Evolutionary conservation across 2,797 vertebrate genomes (phyloP).

Genomic region (Gouania willdenowi): DNA sequence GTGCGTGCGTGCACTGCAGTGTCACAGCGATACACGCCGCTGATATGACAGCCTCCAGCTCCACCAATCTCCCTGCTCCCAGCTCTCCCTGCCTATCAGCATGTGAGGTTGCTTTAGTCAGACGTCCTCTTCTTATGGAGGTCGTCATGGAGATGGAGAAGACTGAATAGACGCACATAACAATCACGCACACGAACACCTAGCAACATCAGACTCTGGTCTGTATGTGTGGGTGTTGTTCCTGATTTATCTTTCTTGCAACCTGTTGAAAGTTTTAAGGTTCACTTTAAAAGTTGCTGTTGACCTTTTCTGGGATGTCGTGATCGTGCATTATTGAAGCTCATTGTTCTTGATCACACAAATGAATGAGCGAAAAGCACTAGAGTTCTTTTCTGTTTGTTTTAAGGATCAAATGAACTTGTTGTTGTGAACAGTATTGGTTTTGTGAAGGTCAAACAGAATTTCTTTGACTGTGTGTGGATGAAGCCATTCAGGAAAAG

Average conservation of each 20-base stretch:
- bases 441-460: constrained; percentile 24
- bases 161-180: constrained; percentile 58
- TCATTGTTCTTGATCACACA: too few species aligned
- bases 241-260: too few species aligned
- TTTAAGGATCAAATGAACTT: too few species aligned
- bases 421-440: too few species aligned
- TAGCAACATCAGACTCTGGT: too few species aligned
- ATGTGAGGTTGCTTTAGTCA: constrained; percentile 68
- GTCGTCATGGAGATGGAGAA: constrained; percentile 77
- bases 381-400: too few species aligned
- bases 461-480: too few species aligned
- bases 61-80: constrained; percentile 70
- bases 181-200: constrained; percentile 8
- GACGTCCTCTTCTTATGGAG: constrained; percentile 73
- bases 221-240: too few species aligned
- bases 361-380: too few species aligned
- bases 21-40: constrained; percentile 68
- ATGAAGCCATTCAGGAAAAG: constrained; percentile 30
- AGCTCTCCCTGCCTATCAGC: constrained; percentile 73
- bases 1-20: constrained; percentile 31
- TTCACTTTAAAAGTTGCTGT: too few species aligned
- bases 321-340: too few species aligned
- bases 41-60: constrained; percentile 69
- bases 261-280: constrained; percentile 72
- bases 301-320: too few species aligned